Evolutionary conservation across 2,797 vertebrate species (phyloP).

Genomic region (Hemibagrus guttatus): DNA sequence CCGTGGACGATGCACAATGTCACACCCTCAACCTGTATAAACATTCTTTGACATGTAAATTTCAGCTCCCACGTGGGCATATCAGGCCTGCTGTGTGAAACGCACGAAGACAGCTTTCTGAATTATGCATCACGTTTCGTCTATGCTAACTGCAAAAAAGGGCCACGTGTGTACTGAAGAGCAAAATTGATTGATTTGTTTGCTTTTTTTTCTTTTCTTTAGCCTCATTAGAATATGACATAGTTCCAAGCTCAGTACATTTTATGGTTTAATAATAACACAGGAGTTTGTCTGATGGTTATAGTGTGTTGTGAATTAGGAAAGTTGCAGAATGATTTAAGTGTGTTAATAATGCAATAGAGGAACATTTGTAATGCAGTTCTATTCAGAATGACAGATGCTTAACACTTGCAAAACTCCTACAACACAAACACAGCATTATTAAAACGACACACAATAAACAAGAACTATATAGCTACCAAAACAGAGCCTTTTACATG

Average conservation of each 20-base stretch:
- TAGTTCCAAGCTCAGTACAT: constrained; percentile 19
- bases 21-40: constrained; percentile 51
- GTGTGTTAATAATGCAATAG: not conserved
- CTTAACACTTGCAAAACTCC: not conserved
- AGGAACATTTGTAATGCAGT: not conserved
- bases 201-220: constrained; percentile 25
- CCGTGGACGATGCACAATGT: constrained; percentile 40
- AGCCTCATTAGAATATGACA: constrained; percentile 40
- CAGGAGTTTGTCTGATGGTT: not conserved
- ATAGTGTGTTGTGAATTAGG: not conserved
- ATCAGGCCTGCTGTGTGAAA: constrained; percentile 36
- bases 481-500: not conserved
- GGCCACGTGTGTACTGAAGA: constrained; percentile 33
- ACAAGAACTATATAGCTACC: not conserved
- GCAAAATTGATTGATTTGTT: constrained; percentile 53
- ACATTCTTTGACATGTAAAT: constrained; percentile 64
- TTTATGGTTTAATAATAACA: constrained; percentile 18
- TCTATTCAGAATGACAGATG: constrained; percentile 3
- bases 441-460: not conserved
- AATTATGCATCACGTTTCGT: constrained; percentile 54
- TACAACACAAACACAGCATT: not conserved
- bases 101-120: constrained; percentile 35
- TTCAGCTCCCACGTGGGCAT: constrained; percentile 44
- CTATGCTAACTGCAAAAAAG: constrained; percentile 49
- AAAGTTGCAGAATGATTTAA: constrained; percentile 7